Percentiles rank a stretch among this genome's conserved stretches.
phyloP scores from a whole-genome alignment of 2,113 vertebrate genomes.

The Galemys pyrenaicus region DNA sequence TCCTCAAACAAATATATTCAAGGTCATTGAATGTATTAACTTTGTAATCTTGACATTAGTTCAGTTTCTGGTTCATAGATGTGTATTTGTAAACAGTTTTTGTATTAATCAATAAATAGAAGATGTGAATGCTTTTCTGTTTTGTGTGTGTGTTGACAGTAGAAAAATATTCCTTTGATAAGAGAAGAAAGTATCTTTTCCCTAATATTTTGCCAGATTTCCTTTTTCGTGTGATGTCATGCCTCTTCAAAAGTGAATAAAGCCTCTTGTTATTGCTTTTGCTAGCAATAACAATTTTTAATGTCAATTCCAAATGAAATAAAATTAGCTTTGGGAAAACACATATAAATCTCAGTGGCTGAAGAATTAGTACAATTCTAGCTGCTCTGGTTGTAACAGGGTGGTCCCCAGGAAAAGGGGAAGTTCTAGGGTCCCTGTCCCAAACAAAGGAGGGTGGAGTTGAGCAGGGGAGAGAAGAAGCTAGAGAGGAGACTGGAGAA shows the following conservation, averaged over 20 bases:
- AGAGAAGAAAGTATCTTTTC: neutral
- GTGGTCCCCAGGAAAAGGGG: no score
- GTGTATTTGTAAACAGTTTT: neutral
- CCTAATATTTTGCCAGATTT: constrained; percentile 21
- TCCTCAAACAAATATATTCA: constrained; percentile 13
- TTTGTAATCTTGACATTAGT: neutral
- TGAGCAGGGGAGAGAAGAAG: no score
- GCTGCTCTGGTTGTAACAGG: neutral
- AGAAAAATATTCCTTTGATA: constrained; percentile 25
- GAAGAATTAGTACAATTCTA: constrained; percentile 7
- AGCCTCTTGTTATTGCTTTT: neutral
- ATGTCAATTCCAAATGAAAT: constrained; percentile 15
- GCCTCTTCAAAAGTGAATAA: constrained; percentile 28
- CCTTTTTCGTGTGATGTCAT: neutral
- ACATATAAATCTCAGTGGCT: neutral
- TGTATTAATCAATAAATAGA: constrained; percentile 7
- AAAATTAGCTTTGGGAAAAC: neutral
- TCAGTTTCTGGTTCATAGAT: neutral
- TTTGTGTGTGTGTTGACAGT: neutral
- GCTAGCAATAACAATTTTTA: constrained; percentile 17
- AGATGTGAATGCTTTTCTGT: neutral
- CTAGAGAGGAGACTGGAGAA: no score
- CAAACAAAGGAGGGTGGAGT: no score
- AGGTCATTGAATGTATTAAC: neutral
- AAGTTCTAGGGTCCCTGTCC: no score